Evolutionary conservation across 2,888 invertebrate species (phyloP).

Genomic region (Lissonota sp.): DNA sequence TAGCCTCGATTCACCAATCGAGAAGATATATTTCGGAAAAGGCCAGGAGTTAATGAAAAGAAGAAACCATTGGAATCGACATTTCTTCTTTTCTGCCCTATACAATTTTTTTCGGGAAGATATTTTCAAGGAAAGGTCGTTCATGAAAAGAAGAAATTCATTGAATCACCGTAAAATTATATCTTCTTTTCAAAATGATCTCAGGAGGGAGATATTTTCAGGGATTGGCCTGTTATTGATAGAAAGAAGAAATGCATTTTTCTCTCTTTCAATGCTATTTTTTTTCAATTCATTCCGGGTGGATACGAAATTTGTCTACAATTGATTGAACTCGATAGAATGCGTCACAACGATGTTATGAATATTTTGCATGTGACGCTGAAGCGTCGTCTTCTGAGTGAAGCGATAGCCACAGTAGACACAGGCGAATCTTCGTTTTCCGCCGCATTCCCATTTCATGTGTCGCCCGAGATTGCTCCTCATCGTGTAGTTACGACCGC

Average conservation of each 20-base stretch:
- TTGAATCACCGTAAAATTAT: no score
- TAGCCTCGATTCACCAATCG: no score
- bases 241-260: background rate
- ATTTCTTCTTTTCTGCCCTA: no score
- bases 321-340: slow-evolving; percentile 58
- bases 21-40: no score
- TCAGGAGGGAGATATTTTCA: no score
- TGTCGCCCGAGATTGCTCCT: slow-evolving; percentile 78
- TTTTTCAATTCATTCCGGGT: background rate
- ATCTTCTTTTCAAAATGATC: no score
- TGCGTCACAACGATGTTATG: slow-evolving; percentile 73
- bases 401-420: slow-evolving; percentile 78
- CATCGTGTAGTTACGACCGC: slow-evolving; percentile 75
- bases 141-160: no score
- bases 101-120: no score
- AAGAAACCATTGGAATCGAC: no score
- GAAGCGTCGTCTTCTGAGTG: slow-evolving; percentile 80
- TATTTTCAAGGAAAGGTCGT: no score
- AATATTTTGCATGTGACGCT: slow-evolving; percentile 80
- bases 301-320: slow-evolving; percentile 19
- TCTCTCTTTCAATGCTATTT: background rate
- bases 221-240: no score
- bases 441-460: slow-evolving; percentile 81
- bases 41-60: no score
- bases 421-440: slow-evolving; percentile 79